These are phyloP conservation scores for Apodemus agrarius DNA, from an alignment of 2,797 vertebrate species.

Conservation along the genomic window DNA sequence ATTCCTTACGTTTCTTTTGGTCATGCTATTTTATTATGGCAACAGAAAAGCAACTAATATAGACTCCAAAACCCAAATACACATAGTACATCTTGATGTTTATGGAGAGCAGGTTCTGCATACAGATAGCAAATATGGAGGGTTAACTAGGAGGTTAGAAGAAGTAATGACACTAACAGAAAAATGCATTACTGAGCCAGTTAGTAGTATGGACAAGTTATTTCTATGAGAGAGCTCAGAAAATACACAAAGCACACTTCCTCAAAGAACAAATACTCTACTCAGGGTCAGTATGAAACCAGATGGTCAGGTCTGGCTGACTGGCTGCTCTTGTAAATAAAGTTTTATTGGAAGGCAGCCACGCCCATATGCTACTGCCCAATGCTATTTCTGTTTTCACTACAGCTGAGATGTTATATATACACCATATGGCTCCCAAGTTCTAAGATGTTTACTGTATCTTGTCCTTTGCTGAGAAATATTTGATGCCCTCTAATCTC, in stretches of 20 bases:
- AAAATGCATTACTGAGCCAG: not conserved
- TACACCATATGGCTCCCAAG: not conserved
- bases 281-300: rapidly evolving
- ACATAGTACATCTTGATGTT: not conserved
- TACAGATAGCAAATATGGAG: not conserved
- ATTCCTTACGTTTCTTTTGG: not conserved
- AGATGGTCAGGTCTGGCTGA: not conserved
- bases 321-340: constrained; percentile 45
- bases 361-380: not conserved
- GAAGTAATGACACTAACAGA: not conserved
- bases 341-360: constrained; percentile 44
- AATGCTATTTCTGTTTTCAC: not conserved
- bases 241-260: not conserved
- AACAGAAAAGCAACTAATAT: not conserved
- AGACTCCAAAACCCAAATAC: not conserved
- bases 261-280: not conserved
- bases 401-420: not conserved
- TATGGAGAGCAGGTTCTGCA: not conserved
- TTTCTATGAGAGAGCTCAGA: not conserved
- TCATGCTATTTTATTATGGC: not conserved
- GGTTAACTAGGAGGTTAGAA: not conserved
- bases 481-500: not conserved
- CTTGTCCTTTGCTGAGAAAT: not conserved
- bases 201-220: not conserved
- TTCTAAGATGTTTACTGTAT: constrained; percentile 1